A percentile compares a stretch with the other conserved stretches of the same genome.
Evolutionary conservation across 2,113 vertebrate genomes (phyloP).

Genomic region (Apus apus): DNA sequence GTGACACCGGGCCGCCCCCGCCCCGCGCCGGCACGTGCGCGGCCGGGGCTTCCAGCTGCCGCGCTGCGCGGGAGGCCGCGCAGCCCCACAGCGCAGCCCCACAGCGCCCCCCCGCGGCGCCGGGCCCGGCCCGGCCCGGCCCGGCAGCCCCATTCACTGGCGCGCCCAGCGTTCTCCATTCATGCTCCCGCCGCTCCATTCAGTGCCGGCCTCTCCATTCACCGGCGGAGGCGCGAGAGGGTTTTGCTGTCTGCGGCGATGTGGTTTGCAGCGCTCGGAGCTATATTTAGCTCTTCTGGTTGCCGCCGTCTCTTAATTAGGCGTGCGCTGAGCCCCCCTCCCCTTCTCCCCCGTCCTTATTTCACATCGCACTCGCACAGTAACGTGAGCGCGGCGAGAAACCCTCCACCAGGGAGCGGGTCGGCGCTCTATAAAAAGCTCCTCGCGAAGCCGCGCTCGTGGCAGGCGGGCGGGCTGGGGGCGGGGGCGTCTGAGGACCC

Average conservation of each 20-base stretch:
- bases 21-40: constrained; percentile 8
- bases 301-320: background rate
- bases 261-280: background rate
- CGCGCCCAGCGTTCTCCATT: background rate
- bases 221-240: background rate
- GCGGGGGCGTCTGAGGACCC: background rate
- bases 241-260: background rate
- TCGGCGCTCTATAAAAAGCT: constrained; percentile 42
- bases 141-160: background rate
- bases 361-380: background rate
- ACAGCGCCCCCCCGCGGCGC: constrained; percentile 52
- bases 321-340: background rate
- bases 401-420: background rate
- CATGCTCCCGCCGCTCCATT: too few relatives aligned
- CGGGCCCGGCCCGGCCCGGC: too few relatives aligned
- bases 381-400: constrained; percentile 7
- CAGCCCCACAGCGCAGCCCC: background rate
- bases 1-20: constrained; percentile 69
- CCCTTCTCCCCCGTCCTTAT: background rate
- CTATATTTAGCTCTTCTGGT: background rate
- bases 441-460: background rate
- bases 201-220: background rate
- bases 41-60: background rate
- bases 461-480: background rate
- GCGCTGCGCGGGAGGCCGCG: background rate